phyloP scores from a whole-genome alignment of 2,888 invertebrate genomes.

The Spilosoma lubricipeda region DNA sequence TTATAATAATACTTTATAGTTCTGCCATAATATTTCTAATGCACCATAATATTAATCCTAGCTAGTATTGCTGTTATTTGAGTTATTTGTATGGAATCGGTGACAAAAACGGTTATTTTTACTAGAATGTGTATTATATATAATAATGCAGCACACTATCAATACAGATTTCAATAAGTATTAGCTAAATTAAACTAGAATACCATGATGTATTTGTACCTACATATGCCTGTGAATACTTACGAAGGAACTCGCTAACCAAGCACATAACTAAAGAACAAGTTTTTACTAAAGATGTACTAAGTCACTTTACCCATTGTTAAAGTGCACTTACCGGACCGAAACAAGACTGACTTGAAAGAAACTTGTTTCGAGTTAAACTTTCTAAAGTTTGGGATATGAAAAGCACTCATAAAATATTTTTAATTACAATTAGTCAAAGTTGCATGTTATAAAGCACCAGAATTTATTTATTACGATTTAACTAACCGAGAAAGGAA shows the following conservation, averaged over 20 bases:
- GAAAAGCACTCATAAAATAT: neutral
- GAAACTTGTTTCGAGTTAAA: neutral
- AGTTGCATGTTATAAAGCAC: neutral
- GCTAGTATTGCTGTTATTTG: conserved; percentile 43
- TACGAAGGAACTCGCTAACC: neutral
- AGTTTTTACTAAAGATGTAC: neutral
- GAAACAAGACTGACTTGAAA: neutral
- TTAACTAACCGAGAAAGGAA: neutral
- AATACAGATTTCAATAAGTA: neutral
- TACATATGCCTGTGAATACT: neutral
- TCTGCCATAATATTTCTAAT: conserved; percentile 26
- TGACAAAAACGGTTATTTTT: neutral
- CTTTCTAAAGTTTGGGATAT: neutral
- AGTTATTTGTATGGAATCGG: conserved; percentile 21
- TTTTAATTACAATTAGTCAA: neutral
- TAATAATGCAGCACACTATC: neutral
- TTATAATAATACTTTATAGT: conserved; percentile 51
- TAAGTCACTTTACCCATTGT: neutral
- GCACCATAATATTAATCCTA: conserved; percentile 34
- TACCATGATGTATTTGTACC: neutral
- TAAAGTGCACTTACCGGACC: neutral
- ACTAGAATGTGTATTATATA: neutral
- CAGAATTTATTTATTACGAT: neutral
- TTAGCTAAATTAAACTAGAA: neutral
- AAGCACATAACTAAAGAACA: neutral